Conservation (phyloP, 1,140 invertebrate species). For the Sipha flava region DNA sequence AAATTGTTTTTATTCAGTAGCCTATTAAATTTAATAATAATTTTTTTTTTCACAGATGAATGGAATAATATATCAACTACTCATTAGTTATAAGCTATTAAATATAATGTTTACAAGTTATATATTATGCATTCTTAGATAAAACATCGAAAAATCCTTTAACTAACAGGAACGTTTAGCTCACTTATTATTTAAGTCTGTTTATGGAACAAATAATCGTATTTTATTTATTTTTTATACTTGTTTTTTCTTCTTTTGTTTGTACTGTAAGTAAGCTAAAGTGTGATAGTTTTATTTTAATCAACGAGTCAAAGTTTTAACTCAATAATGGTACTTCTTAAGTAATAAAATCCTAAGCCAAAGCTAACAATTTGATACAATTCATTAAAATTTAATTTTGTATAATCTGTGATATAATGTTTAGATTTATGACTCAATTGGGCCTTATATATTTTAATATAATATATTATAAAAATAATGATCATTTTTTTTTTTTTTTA, state of each 20-base stretch:
- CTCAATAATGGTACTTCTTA: not conserved
- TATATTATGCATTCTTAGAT: not conserved
- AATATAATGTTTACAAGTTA: not conserved
- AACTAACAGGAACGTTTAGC: slow-evolving; percentile 29
- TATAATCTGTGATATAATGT: slow-evolving; percentile 30
- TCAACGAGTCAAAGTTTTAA: not conserved
- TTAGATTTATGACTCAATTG: not conserved
- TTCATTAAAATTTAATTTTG: slow-evolving; percentile 2
- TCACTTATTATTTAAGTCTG: slow-evolving; percentile 24
- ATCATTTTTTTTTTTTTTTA: not conserved
- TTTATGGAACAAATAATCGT: slow-evolving; percentile 18
- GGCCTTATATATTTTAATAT: slow-evolving; percentile 22
- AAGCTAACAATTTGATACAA: slow-evolving; percentile 25
- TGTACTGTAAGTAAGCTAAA: slow-evolving; percentile 18
- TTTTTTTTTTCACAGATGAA: not conserved
- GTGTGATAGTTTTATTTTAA: slow-evolving; percentile 28
- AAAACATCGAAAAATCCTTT: not conserved
- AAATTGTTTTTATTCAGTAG: not conserved
- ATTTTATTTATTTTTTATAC: slow-evolving; percentile 7
- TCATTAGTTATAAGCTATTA: not conserved
- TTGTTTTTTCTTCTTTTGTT: slow-evolving; percentile 13
- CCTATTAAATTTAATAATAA: not conserved
- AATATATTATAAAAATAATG: not conserved
- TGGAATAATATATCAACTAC: slow-evolving; percentile 2
- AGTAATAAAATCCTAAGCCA: slow-evolving; percentile 5